Evolutionary conservation across 2,888 invertebrate genomes (phyloP).

Genomic region (Globia sparganii): DNA sequence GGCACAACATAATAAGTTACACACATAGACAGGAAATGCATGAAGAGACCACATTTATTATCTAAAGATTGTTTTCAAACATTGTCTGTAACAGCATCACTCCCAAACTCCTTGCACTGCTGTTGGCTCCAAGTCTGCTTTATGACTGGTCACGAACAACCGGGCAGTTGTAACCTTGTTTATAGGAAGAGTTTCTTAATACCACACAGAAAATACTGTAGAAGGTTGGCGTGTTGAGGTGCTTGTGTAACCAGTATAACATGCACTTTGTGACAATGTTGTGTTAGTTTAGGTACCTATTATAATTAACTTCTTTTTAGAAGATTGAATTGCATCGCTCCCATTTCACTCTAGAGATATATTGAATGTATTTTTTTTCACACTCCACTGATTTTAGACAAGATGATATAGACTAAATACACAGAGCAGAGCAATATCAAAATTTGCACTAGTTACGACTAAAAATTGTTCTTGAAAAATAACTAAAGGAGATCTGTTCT

Average conservation of each 20-base stretch:
- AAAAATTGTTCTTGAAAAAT: slow-evolving; percentile 81
- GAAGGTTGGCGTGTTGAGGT: slow-evolving; percentile 8
- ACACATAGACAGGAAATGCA: slow-evolving; percentile 55
- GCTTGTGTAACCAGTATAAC: slow-evolving; percentile 42
- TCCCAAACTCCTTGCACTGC: slow-evolving; percentile 15
- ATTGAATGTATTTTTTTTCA: slow-evolving; percentile 53
- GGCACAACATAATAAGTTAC: slow-evolving; percentile 69
- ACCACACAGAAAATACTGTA: slow-evolving; percentile 28
- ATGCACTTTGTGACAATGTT: slow-evolving; percentile 28
- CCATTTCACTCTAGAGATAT: slow-evolving; percentile 46
- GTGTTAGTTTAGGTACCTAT: slow-evolving; percentile 21
- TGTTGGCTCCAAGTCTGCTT: slow-evolving; percentile 7
- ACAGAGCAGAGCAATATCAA: slow-evolving; percentile 80
- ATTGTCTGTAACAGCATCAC: slow-evolving; percentile 22
- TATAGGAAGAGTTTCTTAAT: slow-evolving; percentile 14
- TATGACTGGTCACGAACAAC: slow-evolving; percentile 6
- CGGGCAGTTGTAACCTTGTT: slow-evolving; percentile 12
- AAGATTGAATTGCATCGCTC: slow-evolving; percentile 66
- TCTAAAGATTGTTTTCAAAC: slow-evolving; percentile 41
- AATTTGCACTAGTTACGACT: slow-evolving; percentile 83
- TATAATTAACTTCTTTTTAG: slow-evolving; percentile 34
- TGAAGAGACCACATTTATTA: slow-evolving; percentile 56
- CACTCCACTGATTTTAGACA: slow-evolving; percentile 71
- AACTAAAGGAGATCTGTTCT: slow-evolving; percentile 87
- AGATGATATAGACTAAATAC: slow-evolving; percentile 73